Evolutionary conservation across 2,797 vertebrate genomes (phyloP), one percentile per base, ranked within the genome.

Genomic region (Lemur catta): DNA sequence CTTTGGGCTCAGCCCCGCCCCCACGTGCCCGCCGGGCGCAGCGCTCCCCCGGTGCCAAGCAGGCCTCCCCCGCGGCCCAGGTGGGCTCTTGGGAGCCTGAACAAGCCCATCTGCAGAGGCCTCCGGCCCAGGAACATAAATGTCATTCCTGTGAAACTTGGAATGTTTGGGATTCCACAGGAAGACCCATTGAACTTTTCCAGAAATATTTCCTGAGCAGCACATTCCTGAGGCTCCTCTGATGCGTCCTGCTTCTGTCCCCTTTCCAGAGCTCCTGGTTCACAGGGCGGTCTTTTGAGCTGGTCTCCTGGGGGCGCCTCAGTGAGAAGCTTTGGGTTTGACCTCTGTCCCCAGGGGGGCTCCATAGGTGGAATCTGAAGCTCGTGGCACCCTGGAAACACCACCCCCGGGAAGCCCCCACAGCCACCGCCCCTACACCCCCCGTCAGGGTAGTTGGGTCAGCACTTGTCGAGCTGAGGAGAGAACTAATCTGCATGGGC

Each of bases 81-180:
- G 48, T 9, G 4, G 14, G 52, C 17, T 7, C 28, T 30, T 75
- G 0, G 5, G 75, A 65, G 69, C 87, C 35, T 2, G 10, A 63
- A 41, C 43, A 5, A 17, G 65, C 76, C 0, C 14, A 28, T 12
- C 57, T 55, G 46, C 11, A 30, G 35, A 7, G 63, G 13, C 33
- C 46, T 76, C 41, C 24, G 7, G 33, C 71, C 52, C 6, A 0
- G 59, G 48, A 71, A 43, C 35, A 6, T 63, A 35, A 12, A 7
- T 43, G 24, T 50, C 57, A 61, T 82, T 86, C 80, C 92, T 76
- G 15, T 57, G 14, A 14, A 18, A n/a, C 35, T 72, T 30, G 80
- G 59, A 86, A 84, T 96, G 30, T 26, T 38, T 95, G 84, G 43
- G 87, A 97, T 97, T 95, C 96, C 93, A 67, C 71, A 10, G 35